Evolutionary conservation across 2,113 vertebrate genomes (phyloP), one percentile per base, ranked within the genome.

Genomic region (Melozone crissalis): DNA sequence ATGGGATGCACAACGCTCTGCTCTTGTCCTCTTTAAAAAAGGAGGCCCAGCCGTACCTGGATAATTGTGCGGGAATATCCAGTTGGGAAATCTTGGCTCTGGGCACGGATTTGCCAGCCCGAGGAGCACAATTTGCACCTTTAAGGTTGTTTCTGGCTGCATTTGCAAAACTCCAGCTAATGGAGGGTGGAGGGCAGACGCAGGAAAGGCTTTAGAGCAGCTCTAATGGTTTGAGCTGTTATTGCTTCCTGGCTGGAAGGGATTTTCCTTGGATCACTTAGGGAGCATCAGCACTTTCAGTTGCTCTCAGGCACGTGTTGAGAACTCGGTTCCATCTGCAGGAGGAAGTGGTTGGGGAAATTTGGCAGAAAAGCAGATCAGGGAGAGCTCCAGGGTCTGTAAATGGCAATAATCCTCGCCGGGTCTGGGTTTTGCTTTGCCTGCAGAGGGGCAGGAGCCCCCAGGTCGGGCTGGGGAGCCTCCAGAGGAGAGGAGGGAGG

Each of bases 211-310:
- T 93, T 94, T 57, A 19, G 10, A 61, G 68, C 43, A 79, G 33
- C 44, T 68, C 17, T 89, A 74, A 75, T 63, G 35, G 52, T 46
- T 90, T 15, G 19, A 86, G 72, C 37, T 57, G 46, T 77, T 90
- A 31, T 51, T 94, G 68, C 41, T 95, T 97, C 90, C 94, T 92
- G 83, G 19, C 73, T 59, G 54, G 87, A 61, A 72, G 52, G 84
- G 74, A 47, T 91, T 95, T 78, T 89, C 66, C 31, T 80, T 59
- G 39, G 72, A 54, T 62, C 55, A 67, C 8, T 43, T 27, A 57
- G 15, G 26, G 22, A 84, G 15, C 7, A 44, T 1, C 3, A 46
- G 63, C 1, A 33, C 37, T 74, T 80, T 39, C 83, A 20, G 59
- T 12, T 13, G 69, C 69, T 89, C 44, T 75, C 2, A 0, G 5